Evolutionary conservation across 1,140 invertebrate species (phyloP).

Genomic region (Grapholita molesta): DNA sequence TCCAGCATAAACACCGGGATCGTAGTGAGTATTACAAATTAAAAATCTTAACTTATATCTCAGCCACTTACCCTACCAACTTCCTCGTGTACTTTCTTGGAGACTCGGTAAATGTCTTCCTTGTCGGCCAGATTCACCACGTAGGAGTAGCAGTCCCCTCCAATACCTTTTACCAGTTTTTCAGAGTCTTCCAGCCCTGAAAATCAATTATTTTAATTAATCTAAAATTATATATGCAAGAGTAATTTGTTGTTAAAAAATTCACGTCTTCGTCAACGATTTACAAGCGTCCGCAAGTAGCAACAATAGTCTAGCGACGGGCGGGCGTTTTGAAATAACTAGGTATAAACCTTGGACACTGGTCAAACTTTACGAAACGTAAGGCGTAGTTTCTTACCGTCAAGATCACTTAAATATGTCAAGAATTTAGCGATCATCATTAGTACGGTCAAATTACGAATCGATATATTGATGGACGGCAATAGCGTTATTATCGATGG

Average conservation of each 20-base stretch:
- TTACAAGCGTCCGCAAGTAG: not conserved
- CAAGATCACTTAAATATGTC: not conserved
- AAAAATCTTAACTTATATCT: too few species aligned
- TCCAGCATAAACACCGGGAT: too few species aligned
- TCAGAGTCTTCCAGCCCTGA: conserved; percentile 88
- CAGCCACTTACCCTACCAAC: conserved; percentile 85
- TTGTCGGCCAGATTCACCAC: conserved; percentile 89
- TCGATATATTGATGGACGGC: not conserved
- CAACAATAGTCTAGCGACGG: not conserved
- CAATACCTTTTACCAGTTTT: conserved; percentile 82
- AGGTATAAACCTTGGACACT: not conserved
- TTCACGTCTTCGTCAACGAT: not conserved
- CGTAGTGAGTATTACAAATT: too few species aligned
- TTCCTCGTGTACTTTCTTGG: conserved; percentile 88
- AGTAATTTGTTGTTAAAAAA: not conserved
- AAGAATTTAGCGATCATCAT: not conserved
- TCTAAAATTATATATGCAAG: too few species aligned
- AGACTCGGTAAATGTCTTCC: conserved; percentile 90
- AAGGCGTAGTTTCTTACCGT: not conserved
- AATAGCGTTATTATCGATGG: not conserved
- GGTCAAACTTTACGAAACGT: not conserved
- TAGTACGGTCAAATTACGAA: not conserved
- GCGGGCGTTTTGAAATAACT: not conserved
- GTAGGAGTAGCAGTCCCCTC: conserved; percentile 86
- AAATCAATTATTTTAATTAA: conserved; percentile 37